Evolutionary conservation across 2,888 invertebrate genomes (phyloP).

Genomic region (Trichopria drosophilae): DNA sequence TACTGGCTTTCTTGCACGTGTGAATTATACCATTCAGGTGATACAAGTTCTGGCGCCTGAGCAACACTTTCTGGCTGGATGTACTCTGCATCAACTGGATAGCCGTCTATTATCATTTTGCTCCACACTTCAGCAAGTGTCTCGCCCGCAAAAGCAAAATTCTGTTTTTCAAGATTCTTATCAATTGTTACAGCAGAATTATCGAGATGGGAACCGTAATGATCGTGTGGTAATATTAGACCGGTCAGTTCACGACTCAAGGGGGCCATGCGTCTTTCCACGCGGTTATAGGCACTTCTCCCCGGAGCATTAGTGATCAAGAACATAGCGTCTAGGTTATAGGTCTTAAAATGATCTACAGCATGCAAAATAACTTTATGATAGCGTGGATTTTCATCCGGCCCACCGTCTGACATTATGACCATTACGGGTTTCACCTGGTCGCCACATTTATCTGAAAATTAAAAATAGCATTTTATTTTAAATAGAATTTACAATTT

Average conservation of each 20-base stretch:
- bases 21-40: constrained; percentile 13
- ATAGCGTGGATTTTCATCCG: constrained; percentile 29
- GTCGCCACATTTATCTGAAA: neutral
- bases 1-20: constrained; percentile 25
- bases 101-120: constrained; percentile 32
- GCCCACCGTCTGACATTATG: constrained; percentile 1
- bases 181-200: constrained; percentile 42
- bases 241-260: constrained; percentile 42
- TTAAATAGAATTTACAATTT: too few species aligned
- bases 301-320: constrained; percentile 41
- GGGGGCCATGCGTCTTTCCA: constrained; percentile 46
- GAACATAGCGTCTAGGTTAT: constrained; percentile 40
- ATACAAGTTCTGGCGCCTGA: neutral
- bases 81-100: constrained; percentile 12
- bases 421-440: neutral
- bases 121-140: constrained; percentile 16
- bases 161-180: constrained; percentile 43
- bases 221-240: constrained; percentile 44
- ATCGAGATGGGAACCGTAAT: constrained; percentile 45
- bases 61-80: constrained; percentile 3
- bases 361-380: constrained; percentile 35
- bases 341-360: constrained; percentile 4
- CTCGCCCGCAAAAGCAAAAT: constrained; percentile 48
- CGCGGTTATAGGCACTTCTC: too few species aligned
- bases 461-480: too few species aligned